Percentiles rank a stretch among this genome's conserved stretches.
Conservation (phyloP, 2,888 invertebrate genomes). For the Dynastes grantii region DNA sequence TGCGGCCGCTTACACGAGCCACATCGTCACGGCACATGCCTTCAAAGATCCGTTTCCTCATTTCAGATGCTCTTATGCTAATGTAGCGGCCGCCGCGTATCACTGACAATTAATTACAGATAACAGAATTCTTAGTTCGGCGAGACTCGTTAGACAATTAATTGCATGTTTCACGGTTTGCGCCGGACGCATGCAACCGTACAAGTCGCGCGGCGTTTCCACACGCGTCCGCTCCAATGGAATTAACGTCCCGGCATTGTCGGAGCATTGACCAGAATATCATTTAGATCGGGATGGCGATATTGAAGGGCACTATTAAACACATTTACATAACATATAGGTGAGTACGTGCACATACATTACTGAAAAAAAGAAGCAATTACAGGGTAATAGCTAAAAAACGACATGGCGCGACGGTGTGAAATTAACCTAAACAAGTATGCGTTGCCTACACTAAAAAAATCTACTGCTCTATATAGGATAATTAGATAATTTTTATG, state of each 20-base stretch:
- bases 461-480: no score
- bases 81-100: conserved; percentile 55
- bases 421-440: background rate
- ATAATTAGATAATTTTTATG: no score
- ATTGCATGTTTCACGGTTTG: conserved; percentile 58
- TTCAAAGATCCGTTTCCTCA: conserved; percentile 36
- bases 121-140: conserved; percentile 59
- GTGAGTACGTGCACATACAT: background rate
- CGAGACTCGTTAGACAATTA: conserved; percentile 59
- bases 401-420: background rate
- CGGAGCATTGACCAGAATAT: conserved; percentile 47
- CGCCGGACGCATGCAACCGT: conserved; percentile 44
- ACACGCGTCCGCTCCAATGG: conserved; percentile 13
- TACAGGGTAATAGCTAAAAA: conserved; percentile 8
- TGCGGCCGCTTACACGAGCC: no score
- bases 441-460: no score
- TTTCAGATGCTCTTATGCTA: conserved; percentile 54
- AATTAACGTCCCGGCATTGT: conserved; percentile 20
- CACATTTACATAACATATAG: conserved; percentile 44
- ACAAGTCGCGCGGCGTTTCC: conserved; percentile 23
- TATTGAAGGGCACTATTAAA: conserved; percentile 44
- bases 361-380: conserved; percentile 18
- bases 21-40: conserved; percentile 16
- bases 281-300: conserved; percentile 42
- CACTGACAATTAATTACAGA: conserved; percentile 63